A percentile compares a stretch with the other conserved stretches of the same genome.
Evolutionary conservation across 1,140 invertebrate genomes (phyloP).

Genomic region (Condylostylus longicornis): DNA sequence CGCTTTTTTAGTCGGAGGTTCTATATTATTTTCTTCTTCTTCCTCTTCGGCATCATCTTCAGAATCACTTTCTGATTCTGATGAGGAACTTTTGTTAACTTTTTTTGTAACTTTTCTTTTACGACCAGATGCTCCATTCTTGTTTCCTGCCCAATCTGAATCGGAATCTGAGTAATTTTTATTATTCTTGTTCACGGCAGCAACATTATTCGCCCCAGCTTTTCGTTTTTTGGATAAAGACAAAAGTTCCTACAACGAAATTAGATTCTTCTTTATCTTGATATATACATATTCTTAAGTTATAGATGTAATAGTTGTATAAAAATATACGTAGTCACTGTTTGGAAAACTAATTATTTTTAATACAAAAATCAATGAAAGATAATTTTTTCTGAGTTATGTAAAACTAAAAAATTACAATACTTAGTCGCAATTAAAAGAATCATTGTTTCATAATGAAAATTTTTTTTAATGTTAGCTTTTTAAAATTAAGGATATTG

Average conservation of each 20-base stretch:
- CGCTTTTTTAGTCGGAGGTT: neutral
- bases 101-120: slow-evolving; percentile 45
- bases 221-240: slow-evolving; percentile 78
- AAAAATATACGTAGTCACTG: neutral
- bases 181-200: slow-evolving; percentile 29
- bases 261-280: too few relatives aligned
- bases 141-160: slow-evolving; percentile 38
- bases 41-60: slow-evolving; percentile 14
- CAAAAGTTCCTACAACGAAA: slow-evolving; percentile 59
- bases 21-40: slow-evolving; percentile 9
- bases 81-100: slow-evolving; percentile 44
- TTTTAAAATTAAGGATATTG: neutral
- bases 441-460: too few relatives aligned
- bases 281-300: neutral
- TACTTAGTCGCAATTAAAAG: neutral
- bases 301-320: neutral
- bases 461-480: too few relatives aligned
- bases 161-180: slow-evolving; percentile 37
- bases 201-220: slow-evolving; percentile 29
- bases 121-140: slow-evolving; percentile 30
- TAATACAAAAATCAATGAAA: neutral
- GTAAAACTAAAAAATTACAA: neutral
- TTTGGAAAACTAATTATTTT: neutral
- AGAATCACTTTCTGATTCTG: slow-evolving; percentile 39
- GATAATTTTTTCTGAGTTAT: neutral